Evolutionary conservation across 2,113 vertebrate species (phyloP), one percentile per base, ranked within the genome.

Genomic region (Poicephalus gulielmi): DNA sequence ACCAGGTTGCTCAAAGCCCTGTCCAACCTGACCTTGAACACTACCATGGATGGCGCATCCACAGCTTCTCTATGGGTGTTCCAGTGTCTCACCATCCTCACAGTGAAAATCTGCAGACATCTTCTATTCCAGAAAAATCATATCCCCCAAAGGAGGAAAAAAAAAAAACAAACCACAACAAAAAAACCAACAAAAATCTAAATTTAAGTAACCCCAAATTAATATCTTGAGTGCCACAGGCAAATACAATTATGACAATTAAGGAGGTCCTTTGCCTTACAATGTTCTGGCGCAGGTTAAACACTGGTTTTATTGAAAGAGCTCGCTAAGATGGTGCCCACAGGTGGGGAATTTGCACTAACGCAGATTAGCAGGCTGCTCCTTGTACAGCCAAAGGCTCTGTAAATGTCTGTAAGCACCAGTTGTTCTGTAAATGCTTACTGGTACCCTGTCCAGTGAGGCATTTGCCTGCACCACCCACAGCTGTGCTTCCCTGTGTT

Each of bases 401-500:
- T 31, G 44, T 28, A 35, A 49, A 55, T 33, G 60, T 39, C 24
- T 17, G 7, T 24, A 67, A 35, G 41, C 37, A 50, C 47, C 63
- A 27, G 1, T 22, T n/a, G 66, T 25, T n/a, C 81, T 55, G 35
- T 43, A 53, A 77, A n/a, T 10, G 25, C 14, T 44, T 17, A 16
- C 30, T 49, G 41, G 59, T 79, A 35, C 39, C 1, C 0, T 17
- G 44, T 64, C 59, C 85, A n/a, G 33, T 0, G 68, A 83, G n/a
- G 49, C 53, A 17, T 64, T 47, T 59, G 24, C 33, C 22, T 59
- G 28, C 67, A 43, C 71, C 68, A 49, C 43, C 68, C 76, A 17
- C 2, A 0, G 60, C 75, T 0, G 0, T 13, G 63, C 44, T 67
- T 81, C 59, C 66, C 66, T 68, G 87, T 27, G 50, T 49, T 81